phyloP scores from a whole-genome alignment of 2,888 invertebrate genomes.

The Lymantria monacha region DNA sequence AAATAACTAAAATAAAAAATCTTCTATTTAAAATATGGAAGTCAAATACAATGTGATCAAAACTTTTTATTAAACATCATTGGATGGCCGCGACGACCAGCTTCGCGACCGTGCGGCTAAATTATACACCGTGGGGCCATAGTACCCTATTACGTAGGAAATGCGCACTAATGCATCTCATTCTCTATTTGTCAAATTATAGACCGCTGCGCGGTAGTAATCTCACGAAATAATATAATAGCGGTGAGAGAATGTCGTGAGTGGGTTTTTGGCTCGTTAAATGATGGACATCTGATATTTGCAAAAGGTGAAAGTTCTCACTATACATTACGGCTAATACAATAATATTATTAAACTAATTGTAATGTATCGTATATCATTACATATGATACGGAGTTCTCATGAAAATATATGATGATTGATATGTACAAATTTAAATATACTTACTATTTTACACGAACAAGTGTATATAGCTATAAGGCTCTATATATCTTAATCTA shows the following conservation, averaged over 20 bases:
- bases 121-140: constrained; percentile 65
- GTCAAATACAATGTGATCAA: constrained; percentile 46
- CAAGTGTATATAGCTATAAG: no score
- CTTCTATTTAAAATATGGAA: constrained; percentile 45
- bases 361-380: no score
- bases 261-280: constrained; percentile 50
- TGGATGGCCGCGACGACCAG: constrained; percentile 36
- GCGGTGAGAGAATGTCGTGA: constrained; percentile 61
- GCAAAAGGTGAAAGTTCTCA: constrained; percentile 52
- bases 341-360: constrained; percentile 4
- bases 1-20: not conserved
- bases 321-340: constrained; percentile 14
- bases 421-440: no score
- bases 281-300: constrained; percentile 51
- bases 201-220: constrained; percentile 59
- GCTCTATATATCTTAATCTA: no score
- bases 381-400: no score
- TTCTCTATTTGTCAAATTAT: constrained; percentile 81
- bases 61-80: constrained; percentile 62
- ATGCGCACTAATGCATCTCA: constrained; percentile 79
- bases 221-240: constrained; percentile 67
- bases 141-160: constrained; percentile 72
- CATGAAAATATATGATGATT: no score
- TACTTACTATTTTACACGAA: no score
- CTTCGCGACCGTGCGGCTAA: constrained; percentile 68